Base-by-base conservation (phyloP, 1,140 invertebrate genomes). In the Drosophila cardini region DNA sequence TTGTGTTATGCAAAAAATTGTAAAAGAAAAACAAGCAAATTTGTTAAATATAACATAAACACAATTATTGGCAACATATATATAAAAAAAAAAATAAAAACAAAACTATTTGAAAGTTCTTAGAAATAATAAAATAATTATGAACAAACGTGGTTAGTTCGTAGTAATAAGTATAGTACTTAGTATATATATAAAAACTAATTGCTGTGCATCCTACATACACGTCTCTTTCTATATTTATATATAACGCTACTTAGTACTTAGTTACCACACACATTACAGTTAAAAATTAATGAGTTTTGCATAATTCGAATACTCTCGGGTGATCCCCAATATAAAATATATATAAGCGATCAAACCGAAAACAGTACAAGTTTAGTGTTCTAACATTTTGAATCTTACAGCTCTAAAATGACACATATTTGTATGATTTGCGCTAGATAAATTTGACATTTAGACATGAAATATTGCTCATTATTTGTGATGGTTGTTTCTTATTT, bases 361-460 rank as follows among this genome's bases (percentile, higher is more conserved):
- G 38, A 62, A 21, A 40, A 62, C 53, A 84, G 73, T 80, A 61
- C 34, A 78, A 58, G 46, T 55, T 62, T 26, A 26, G 21, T 26
- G 21, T 26, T 2, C 21, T 26, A 26, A 55, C 58, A 13, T 13
- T 72, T 32, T 63, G 56, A 18, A 42, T 15, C 84, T 86, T 85
- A 85, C 34, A 38, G 60, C 18, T 67, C 83, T 89, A 89, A 84
- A 82, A 89, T 86, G 83, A 86, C 83, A 86, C 84, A 84, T 80
- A 76, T 81, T 76, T 64, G 38, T 81, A 63, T 80, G 52, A 34
- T 70, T 69, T 63, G 74, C 50, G 60, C 75, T 87, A 26, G 21
- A 81, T 79, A 74, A 75, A 86, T 87, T 87, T 78, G 78, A 85
- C 79, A 87, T 85, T 85, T 76, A 85, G 83, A 85, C 82, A 87